Percentiles rank a stretch among this genome's conserved stretches.
Evolutionary conservation across 2,113 vertebrate species (phyloP).

Genomic region (Poeciliopsis prolifica): DNA sequence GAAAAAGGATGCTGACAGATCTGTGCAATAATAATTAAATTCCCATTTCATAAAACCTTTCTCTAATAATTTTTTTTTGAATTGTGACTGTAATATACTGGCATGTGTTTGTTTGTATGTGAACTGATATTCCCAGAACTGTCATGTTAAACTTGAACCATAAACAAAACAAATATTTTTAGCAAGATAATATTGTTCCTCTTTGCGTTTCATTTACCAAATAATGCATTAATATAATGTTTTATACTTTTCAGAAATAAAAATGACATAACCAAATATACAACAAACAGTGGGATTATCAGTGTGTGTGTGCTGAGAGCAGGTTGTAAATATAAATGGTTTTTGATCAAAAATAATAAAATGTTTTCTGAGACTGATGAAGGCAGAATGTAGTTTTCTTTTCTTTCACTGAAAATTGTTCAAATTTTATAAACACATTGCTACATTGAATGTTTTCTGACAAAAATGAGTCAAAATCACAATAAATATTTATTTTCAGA

Average conservation of each 20-base stretch:
- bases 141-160: not conserved
- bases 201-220: not conserved
- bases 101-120: not conserved
- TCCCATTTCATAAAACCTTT: slow-evolving; percentile 7
- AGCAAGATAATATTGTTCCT: too few relatives aligned
- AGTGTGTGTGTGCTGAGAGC: not conserved
- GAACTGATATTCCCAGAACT: not conserved
- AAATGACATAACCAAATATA: not conserved
- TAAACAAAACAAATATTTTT: not conserved
- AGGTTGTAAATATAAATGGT: not conserved
- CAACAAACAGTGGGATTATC: not conserved
- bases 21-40: slow-evolving; percentile 42
- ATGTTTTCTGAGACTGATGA: not conserved
- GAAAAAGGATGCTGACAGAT: slow-evolving; percentile 13
- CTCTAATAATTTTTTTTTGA: not conserved
- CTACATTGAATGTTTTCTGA: slow-evolving; percentile 32
- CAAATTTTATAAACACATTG: slow-evolving; percentile 48
- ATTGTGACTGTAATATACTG: not conserved
- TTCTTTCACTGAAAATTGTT: not conserved
- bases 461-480: slow-evolving; percentile 32
- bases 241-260: not conserved
- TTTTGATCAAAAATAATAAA: not conserved
- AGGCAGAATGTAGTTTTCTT: not conserved
- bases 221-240: not conserved
- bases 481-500: not conserved